Percentiles rank a stretch among this genome's conserved stretches.
These are phyloP conservation scores for Chloroclystis v-ata DNA, from an alignment of 2,888 invertebrate genomes.

Conservation along the genomic window DNA sequence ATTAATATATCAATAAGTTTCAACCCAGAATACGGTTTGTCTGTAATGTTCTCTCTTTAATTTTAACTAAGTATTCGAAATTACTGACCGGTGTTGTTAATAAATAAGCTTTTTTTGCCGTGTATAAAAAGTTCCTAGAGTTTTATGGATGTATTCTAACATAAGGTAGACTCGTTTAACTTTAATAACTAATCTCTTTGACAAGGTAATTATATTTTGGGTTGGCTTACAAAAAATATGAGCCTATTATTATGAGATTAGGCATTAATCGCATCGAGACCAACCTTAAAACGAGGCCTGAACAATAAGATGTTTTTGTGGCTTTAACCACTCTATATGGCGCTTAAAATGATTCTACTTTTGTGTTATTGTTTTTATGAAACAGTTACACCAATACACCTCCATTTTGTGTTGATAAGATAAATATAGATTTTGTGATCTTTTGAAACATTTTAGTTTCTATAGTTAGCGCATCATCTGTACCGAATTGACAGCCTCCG, in stretches of 20 bases:
- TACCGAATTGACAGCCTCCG: too few species aligned
- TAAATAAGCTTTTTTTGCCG: neutral
- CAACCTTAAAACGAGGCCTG: neutral
- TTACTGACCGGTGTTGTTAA: too few species aligned
- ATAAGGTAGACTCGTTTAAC: constrained; percentile 17
- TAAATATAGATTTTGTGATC: too few species aligned
- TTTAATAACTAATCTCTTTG: constrained; percentile 20
- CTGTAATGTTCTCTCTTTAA: neutral
- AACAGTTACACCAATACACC: too few species aligned
- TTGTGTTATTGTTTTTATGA: too few species aligned
- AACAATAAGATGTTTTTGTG: neutral
- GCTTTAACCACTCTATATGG: too few species aligned
- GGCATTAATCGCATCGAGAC: constrained; percentile 12
- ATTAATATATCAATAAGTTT: too few species aligned
- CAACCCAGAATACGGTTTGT: too few species aligned
- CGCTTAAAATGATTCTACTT: too few species aligned
- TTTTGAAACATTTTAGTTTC: too few species aligned
- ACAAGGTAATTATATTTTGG: constrained; percentile 21
- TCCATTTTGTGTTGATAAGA: too few species aligned
- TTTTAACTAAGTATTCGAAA: neutral
- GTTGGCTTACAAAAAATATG: constrained; percentile 16
- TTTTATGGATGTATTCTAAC: constrained; percentile 7
- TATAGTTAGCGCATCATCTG: too few species aligned
- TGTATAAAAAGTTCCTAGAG: neutral
- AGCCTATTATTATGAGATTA: constrained; percentile 16